A percentile compares a stretch with the other conserved stretches of the same genome.
Conservation (phyloP, 2,888 invertebrate species). For the Troides helena region DNA sequence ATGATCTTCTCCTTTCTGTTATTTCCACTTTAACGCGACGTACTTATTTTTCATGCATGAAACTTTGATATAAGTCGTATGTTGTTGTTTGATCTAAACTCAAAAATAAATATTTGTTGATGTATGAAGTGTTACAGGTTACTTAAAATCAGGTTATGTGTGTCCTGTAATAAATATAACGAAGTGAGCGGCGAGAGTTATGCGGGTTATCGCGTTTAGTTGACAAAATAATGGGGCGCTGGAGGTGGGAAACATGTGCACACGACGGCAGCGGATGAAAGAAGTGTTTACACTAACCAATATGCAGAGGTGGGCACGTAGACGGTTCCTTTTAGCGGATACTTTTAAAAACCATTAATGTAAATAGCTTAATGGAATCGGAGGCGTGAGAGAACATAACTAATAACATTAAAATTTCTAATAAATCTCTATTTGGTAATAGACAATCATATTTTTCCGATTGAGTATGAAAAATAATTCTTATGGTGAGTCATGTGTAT, state of each 20-base stretch:
- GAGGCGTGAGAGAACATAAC: constrained; percentile 14
- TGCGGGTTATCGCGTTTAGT: constrained; percentile 58
- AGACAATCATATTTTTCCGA: background rate
- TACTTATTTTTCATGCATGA: too few relatives aligned
- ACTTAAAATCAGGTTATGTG: constrained; percentile 14
- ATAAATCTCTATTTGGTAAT: background rate
- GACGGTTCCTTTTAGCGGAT: constrained; percentile 22
- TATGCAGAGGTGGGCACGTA: constrained; percentile 18
- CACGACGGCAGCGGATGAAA: constrained; percentile 30
- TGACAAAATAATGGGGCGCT: constrained; percentile 37
- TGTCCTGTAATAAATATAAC: constrained; percentile 16
- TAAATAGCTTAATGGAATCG: constrained; percentile 25
- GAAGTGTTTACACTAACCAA: constrained; percentile 32
- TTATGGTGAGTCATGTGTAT: background rate
- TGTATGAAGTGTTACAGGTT: background rate
- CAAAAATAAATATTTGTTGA: background rate
- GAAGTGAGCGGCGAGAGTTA: constrained; percentile 40
- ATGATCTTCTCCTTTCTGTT: too few relatives aligned
- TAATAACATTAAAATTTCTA: constrained; percentile 2
- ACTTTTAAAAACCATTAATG: constrained; percentile 22
- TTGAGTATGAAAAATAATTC: background rate
- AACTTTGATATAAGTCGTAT: too few relatives aligned
- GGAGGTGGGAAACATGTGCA: constrained; percentile 38
- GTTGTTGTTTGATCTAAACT: too few relatives aligned
- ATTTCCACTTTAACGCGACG: too few relatives aligned